phyloP scores from a whole-genome alignment of 2,797 vertebrate genomes.

The Pipistrellus pipistrellus region DNA sequence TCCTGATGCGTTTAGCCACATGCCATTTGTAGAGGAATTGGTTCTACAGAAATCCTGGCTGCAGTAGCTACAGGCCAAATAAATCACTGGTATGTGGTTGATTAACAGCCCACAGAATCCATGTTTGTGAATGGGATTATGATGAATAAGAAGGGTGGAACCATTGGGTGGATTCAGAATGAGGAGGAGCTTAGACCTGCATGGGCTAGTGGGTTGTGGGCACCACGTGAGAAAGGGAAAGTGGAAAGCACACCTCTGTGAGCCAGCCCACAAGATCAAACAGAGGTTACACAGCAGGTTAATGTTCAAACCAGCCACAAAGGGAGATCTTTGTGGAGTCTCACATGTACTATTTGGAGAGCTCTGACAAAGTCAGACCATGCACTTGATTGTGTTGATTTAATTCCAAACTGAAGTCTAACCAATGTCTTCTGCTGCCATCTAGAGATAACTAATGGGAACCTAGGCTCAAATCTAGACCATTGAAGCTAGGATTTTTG shows the following conservation, averaged over 20 bases:
- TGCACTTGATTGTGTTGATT: background rate
- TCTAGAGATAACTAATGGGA: slow-evolving; percentile 23
- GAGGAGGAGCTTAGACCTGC: background rate
- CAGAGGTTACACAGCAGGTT: background rate
- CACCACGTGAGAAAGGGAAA: background rate
- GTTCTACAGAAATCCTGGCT: background rate
- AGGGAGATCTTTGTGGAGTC: background rate
- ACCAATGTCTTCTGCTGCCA: slow-evolving; percentile 62
- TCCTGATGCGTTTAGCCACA: background rate
- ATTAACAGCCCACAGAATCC: background rate
- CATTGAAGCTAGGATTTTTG: background rate
- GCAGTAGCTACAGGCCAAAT: background rate
- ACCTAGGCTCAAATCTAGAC: background rate
- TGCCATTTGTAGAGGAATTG: background rate
- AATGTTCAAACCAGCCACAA: background rate
- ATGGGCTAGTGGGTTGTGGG: background rate
- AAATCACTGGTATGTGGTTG: background rate
- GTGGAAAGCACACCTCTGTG: background rate
- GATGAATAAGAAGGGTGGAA: background rate
- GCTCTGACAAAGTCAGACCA: background rate
- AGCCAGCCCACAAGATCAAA: background rate
- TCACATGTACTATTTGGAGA: background rate
- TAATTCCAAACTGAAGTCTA: background rate
- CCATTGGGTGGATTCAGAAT: background rate
- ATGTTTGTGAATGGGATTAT: background rate